Percentiles rank a stretch among this genome's conserved stretches.
Conservation (phyloP, 1,140 invertebrate species). For the Drosophila sproati region DNA sequence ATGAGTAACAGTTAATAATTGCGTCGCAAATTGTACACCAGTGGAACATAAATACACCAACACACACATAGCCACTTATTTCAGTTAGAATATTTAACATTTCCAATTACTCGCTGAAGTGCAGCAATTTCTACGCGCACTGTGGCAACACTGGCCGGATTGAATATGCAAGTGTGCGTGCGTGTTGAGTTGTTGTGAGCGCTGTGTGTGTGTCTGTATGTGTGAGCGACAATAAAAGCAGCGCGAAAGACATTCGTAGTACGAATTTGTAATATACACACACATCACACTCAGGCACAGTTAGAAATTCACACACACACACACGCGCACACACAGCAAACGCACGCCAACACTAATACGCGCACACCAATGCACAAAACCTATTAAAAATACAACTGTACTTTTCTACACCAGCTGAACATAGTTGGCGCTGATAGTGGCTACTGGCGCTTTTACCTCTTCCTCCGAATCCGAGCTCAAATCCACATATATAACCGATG, state of each 20-base stretch:
- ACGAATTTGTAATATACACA: no score
- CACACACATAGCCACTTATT: slow-evolving; percentile 28
- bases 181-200: slow-evolving; percentile 3
- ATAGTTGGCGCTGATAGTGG: slow-evolving; percentile 12
- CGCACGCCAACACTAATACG: slow-evolving; percentile 31
- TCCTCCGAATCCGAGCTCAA: slow-evolving; percentile 71
- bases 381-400: slow-evolving; percentile 77
- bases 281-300: slow-evolving; percentile 21
- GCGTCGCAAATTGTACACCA: slow-evolving; percentile 12
- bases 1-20: neutral
- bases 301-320: slow-evolving; percentile 52
- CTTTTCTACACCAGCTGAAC: slow-evolving; percentile 62
- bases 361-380: slow-evolving; percentile 50
- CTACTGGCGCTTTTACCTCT: slow-evolving; percentile 58
- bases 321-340: slow-evolving; percentile 8
- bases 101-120: slow-evolving; percentile 49
- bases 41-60: slow-evolving; percentile 1
- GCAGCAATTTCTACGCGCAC: slow-evolving; percentile 42
- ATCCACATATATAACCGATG: slow-evolving; percentile 70
- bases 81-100: slow-evolving; percentile 52
- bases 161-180: slow-evolving; percentile 21
- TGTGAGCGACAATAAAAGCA: slow-evolving; percentile 63
- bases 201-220: slow-evolving; percentile 17
- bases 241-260: slow-evolving; percentile 63
- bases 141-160: slow-evolving; percentile 49